These are phyloP conservation scores for Phaedon cochleariae DNA, from an alignment of 2,888 invertebrate species.

Conservation along the genomic window DNA sequence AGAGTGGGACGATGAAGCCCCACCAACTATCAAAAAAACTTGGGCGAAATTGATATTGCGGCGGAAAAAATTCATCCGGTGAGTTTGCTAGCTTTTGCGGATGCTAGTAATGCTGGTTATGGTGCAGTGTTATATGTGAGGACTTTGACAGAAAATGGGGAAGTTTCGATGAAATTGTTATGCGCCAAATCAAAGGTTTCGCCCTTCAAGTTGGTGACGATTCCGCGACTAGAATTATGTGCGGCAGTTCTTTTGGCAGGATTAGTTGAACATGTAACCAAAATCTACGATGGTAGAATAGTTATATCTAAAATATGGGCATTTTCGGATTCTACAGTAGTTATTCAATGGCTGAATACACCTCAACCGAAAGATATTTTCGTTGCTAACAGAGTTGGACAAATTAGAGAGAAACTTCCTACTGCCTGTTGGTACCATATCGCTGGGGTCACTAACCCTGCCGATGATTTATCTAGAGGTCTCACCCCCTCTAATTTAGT, in stretches of 20 bases:
- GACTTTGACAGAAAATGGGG: neutral
- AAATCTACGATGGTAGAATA: neutral
- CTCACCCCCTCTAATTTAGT: conserved; percentile 1
- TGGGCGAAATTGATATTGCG: neutral
- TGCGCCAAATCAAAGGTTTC: conserved; percentile 16
- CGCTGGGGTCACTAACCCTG: neutral
- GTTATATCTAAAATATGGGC: conserved; percentile 6
- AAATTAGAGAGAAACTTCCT: conserved; percentile 4
- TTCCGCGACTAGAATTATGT: conserved; percentile 4
- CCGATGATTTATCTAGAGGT: conserved; percentile 8
- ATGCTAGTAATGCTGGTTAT: conserved; percentile 20
- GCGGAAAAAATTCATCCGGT: neutral
- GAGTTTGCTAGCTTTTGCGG: conserved; percentile 11
- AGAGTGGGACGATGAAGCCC: conserved; percentile 6
- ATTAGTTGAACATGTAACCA: neutral
- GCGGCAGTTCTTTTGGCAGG: neutral
- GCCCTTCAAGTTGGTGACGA: neutral
- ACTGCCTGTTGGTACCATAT: neutral
- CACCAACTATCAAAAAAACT: neutral
- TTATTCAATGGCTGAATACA: conserved; percentile 7
- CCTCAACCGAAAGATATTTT: neutral
- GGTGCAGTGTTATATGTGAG: conserved; percentile 13
- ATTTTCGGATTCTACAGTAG: conserved; percentile 19
- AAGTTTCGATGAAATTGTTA: conserved; percentile 4
- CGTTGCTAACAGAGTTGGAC: conserved; percentile 8